Evolutionary conservation across 2,113 vertebrate genomes (phyloP).

Genomic region (Thamnaconus septentrionalis): DNA sequence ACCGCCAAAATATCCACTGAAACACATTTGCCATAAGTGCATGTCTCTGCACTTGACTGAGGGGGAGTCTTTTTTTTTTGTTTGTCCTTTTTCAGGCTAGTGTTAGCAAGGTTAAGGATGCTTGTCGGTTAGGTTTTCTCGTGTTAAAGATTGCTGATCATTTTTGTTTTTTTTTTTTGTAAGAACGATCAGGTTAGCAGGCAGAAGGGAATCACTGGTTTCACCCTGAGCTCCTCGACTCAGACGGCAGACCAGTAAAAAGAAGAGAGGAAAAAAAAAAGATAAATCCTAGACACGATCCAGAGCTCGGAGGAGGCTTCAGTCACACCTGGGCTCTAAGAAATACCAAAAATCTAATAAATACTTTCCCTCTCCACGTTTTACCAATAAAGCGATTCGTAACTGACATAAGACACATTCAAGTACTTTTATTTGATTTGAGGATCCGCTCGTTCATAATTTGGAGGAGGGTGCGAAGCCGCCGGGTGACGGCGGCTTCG

Average conservation of each 20-base stretch:
- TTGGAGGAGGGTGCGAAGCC: constrained; percentile 40
- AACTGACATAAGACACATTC: constrained; percentile 68
- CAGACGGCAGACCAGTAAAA: constrained; percentile 26
- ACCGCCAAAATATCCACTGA: no score
- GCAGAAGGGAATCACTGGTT: constrained; percentile 24
- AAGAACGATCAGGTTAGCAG: constrained; percentile 19
- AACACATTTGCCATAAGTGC: no score
- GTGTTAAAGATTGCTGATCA: not conserved
- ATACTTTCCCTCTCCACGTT: constrained; percentile 57
- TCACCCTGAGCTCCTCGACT: constrained; percentile 44
- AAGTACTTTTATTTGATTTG: constrained; percentile 67
- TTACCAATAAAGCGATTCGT: constrained; percentile 59
- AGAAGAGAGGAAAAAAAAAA: constrained; percentile 10
- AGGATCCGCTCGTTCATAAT: constrained; percentile 56
- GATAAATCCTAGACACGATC: not conserved
- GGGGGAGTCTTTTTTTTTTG: no score
- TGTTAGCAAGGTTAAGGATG: no score
- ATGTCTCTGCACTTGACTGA: no score
- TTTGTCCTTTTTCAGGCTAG: no score
- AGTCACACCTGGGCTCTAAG: constrained; percentile 21
- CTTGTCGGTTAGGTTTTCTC: not conserved
- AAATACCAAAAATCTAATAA: constrained; percentile 46
- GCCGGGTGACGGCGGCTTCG: constrained; percentile 33
- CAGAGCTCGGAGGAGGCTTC: constrained; percentile 21
- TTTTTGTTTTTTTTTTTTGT: not conserved